phyloP scores from a whole-genome alignment of 2,888 invertebrate genomes.

The Nycteola revayana region DNA sequence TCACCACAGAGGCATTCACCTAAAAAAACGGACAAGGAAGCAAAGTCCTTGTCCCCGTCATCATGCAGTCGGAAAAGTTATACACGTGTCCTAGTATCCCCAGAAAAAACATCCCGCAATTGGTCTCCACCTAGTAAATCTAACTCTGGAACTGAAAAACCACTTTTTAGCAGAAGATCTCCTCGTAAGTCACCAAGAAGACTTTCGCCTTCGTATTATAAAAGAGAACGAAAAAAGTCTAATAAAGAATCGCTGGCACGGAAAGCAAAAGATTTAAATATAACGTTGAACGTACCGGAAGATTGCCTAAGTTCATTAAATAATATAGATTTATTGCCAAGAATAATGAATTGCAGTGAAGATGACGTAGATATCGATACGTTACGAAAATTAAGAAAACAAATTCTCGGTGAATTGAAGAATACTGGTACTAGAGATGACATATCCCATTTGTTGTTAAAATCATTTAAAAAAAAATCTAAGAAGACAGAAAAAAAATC shows the following conservation, averaged over 20 bases:
- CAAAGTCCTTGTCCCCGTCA: conserved; percentile 12
- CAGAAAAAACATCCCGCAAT: conserved; percentile 42
- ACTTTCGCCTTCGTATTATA: conserved; percentile 49
- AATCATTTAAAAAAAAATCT: conserved; percentile 57
- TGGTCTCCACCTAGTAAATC: conserved; percentile 34
- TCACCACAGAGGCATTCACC: neutral
- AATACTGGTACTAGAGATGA: conserved; percentile 68
- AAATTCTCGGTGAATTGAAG: conserved; percentile 73
- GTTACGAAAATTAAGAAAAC: conserved; percentile 67
- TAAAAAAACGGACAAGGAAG: conserved; percentile 10
- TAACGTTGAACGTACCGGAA: conserved; percentile 70
- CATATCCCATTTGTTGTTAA: conserved; percentile 69
- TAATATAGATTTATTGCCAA: conserved; percentile 66
- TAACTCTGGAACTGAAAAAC: conserved; percentile 41
- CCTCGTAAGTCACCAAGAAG: conserved; percentile 49
- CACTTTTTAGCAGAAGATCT: conserved; percentile 55
- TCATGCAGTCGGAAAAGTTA: conserved; percentile 48
- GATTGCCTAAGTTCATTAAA: conserved; percentile 64
- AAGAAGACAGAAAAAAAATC: conserved; percentile 34
- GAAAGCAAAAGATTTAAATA: conserved; percentile 60
- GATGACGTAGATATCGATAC: conserved; percentile 74
- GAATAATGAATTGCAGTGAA: conserved; percentile 69
- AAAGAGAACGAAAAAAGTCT: conserved; percentile 58
- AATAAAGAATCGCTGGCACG: conserved; percentile 36
- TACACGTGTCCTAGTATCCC: conserved; percentile 68